Evolutionary conservation across 1,140 invertebrate genomes (phyloP).

Genomic region (Macrobrachium rosenbergii): DNA sequence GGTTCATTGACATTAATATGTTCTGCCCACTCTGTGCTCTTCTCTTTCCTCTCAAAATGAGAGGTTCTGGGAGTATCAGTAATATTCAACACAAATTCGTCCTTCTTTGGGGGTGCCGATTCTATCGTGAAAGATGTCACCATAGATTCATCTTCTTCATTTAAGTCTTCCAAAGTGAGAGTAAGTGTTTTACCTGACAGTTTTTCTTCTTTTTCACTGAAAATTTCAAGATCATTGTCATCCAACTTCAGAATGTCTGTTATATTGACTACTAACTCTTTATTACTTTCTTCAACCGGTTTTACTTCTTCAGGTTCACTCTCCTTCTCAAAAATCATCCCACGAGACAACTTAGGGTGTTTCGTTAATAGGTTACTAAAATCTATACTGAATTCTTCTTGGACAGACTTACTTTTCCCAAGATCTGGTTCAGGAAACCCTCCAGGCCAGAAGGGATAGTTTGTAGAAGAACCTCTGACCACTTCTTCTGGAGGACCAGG

Average conservation of each 20-base stretch:
- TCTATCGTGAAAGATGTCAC: slow-evolving; percentile 57
- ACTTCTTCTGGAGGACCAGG: slow-evolving; percentile 75
- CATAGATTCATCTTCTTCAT: slow-evolving; percentile 60
- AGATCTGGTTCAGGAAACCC: slow-evolving; percentile 77
- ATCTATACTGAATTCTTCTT: slow-evolving; percentile 57
- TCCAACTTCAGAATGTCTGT: slow-evolving; percentile 61
- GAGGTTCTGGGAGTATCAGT: slow-evolving; percentile 42
- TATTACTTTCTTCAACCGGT: slow-evolving; percentile 31
- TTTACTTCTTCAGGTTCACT: slow-evolving; percentile 70
- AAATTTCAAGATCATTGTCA: slow-evolving; percentile 58
- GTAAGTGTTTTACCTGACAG: background rate
- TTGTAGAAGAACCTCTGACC: slow-evolving; percentile 79
- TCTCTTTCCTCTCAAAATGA: slow-evolving; percentile 17
- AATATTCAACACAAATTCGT: slow-evolving; percentile 60
- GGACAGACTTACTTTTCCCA: slow-evolving; percentile 60
- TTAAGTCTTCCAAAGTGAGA: slow-evolving; percentile 46
- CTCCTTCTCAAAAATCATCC: slow-evolving; percentile 70
- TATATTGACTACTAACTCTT: slow-evolving; percentile 48
- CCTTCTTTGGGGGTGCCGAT: slow-evolving; percentile 41
- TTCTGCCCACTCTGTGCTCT: slow-evolving; percentile 84
- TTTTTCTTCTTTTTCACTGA: slow-evolving; percentile 47
- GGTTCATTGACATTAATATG: slow-evolving; percentile 85
- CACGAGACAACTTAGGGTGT: slow-evolving; percentile 64
- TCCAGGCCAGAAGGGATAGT: slow-evolving; percentile 85
- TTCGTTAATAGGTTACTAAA: slow-evolving; percentile 43